Evolutionary conservation across 2,113 vertebrate species (phyloP).

Genomic region (Brachyistius frenatus): DNA sequence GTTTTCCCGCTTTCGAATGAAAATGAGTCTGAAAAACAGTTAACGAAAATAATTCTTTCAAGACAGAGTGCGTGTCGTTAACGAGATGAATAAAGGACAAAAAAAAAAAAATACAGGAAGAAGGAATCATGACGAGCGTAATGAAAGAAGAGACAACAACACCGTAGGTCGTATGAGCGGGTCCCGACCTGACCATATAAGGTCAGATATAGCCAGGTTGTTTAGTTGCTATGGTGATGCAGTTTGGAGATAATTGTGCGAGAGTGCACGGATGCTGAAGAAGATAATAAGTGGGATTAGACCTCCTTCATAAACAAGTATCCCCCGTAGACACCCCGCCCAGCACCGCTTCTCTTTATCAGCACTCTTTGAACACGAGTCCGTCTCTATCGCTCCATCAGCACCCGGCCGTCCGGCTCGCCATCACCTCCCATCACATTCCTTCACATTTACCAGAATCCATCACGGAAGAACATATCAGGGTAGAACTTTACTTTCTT

Average conservation of each 20-base stretch:
- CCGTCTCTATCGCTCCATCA: conserved; percentile 53
- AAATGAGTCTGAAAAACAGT: no score
- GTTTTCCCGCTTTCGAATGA: no score
- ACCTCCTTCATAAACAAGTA: conserved; percentile 61
- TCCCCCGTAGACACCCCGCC: conserved; percentile 58
- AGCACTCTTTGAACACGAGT: conserved; percentile 50
- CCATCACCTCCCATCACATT: no score
- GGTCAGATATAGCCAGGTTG: conserved; percentile 23
- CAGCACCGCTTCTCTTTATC: conserved; percentile 62
- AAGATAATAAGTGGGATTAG: conserved; percentile 43
- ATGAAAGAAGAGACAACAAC: conserved; percentile 8
- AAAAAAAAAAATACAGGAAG: conserved; percentile 17
- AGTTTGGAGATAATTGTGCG: conserved; percentile 63
- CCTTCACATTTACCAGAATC: no score
- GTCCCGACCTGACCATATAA: conserved; percentile 40
- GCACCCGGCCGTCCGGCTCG: neutral
- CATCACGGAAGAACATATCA: no score
- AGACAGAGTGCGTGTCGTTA: no score
- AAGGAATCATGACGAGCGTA: neutral
- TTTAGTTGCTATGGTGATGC: conserved; percentile 20
- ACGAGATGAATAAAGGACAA: no score
- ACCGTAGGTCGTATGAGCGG: no score
- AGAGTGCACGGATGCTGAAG: conserved; percentile 35
- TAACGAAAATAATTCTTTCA: no score
- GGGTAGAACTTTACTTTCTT: no score